Evolutionary conservation across 2,888 invertebrate species (phyloP).

Genomic region (Eupeodes luniger): DNA sequence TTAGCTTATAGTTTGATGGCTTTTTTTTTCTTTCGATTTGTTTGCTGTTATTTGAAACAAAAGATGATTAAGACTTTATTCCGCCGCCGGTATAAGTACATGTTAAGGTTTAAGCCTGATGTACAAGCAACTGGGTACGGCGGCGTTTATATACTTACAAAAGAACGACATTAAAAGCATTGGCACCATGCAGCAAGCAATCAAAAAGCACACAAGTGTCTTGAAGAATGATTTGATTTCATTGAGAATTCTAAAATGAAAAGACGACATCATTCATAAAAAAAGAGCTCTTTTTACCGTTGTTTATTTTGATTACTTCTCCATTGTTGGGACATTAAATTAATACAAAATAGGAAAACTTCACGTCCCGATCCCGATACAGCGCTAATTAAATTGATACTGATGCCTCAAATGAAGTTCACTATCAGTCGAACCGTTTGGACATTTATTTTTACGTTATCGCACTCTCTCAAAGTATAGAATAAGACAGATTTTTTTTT

Average conservation of each 20-base stretch:
- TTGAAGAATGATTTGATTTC: conserved; percentile 81
- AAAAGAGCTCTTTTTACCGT: background rate
- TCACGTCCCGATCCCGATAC: conserved; percentile 28
- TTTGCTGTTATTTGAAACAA: background rate
- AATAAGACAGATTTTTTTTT: conserved; percentile 16
- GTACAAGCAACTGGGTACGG: background rate
- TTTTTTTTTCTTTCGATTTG: background rate
- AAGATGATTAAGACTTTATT: background rate
- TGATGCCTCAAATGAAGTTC: conserved; percentile 37
- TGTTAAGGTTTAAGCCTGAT: background rate
- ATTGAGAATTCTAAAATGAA: conserved; percentile 80
- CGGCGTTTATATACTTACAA: conserved; percentile 80
- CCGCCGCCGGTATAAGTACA: background rate
- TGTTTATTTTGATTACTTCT: conserved; percentile 52
- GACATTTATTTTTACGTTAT: conserved; percentile 5
- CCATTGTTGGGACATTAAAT: conserved; percentile 61
- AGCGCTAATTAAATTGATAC: conserved; percentile 57
- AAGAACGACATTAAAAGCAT: conserved; percentile 81
- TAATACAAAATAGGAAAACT: conserved; percentile 7
- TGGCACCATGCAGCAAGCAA: conserved; percentile 81
- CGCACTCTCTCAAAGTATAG: background rate
- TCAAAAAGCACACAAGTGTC: conserved; percentile 80
- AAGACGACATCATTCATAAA: conserved; percentile 22
- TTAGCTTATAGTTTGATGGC: conserved; percentile 17
- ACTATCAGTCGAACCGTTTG: conserved; percentile 51